Base-by-base conservation (phyloP, 2,888 invertebrate species). In the Papilio demoleus region DNA sequence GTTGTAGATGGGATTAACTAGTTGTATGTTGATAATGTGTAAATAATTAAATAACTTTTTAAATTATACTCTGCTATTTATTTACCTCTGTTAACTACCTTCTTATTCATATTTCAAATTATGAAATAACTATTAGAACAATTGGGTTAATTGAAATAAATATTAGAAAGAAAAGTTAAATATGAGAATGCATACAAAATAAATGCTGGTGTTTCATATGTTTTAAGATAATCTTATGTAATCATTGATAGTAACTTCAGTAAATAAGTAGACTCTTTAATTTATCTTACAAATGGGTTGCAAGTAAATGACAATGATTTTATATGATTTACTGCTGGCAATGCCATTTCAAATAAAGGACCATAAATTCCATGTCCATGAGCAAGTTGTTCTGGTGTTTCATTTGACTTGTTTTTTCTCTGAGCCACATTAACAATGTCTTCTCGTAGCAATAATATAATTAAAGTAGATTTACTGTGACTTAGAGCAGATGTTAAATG, bases 401-500 rank as follows among this genome's bases (percentile, higher is more conserved):
- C 98, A 19, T 95, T 95, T 42, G 95, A 94, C 68, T 95, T 95
- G 85, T 97, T 98, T 70, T 91, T 82, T 81, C 81, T 85, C 31
- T 75, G 74, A 14, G 84, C 83, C 73, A 87, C 73, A 17, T 88
- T 82, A 27, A 96, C 93, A 36, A 95, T 93, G 75, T 96, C 94
- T 12, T 96, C 96, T 87, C 97, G 93, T 77, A 96, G 90, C 22
- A 99, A 91, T 67, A 99, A 88, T 60, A 98, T 85, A 72, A 97
- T 95, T 45, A 98, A 93, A 14, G 95, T 95, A 73, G 96, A 94
- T 77, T 95, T 95, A 79, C 96, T 95, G 74, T 96, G 95, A 50
- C 96, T 95, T 77, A 96, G 95, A 5, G 96, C 94, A 6, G 97
- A 95, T 34, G 97, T 96, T 70, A 98, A 93, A 89, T 99, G 98